phyloP scores from a whole-genome alignment of 2,888 invertebrate species.

The Biston betularia region DNA sequence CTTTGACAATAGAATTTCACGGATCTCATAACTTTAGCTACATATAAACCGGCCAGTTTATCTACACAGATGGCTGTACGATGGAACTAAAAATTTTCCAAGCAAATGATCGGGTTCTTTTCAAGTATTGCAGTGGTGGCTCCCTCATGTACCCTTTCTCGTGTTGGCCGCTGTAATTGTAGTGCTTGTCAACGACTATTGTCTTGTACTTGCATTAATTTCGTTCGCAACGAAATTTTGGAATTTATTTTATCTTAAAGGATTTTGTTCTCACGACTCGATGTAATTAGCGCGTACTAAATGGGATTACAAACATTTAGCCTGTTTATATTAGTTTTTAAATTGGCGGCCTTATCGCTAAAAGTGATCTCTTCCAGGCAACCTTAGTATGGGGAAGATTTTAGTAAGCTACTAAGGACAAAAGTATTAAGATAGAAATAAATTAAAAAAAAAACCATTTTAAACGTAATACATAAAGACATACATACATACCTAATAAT shows the following conservation, averaged over 20 bases:
- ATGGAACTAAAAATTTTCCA: not conserved
- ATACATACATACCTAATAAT: too few species aligned
- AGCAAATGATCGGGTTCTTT: too few species aligned
- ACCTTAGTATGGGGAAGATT: too few species aligned
- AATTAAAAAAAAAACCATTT: too few species aligned
- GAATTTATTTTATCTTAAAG: not conserved
- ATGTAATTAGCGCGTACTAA: too few species aligned
- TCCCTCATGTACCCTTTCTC: not conserved
- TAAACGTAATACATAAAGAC: too few species aligned
- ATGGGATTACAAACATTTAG: too few species aligned
- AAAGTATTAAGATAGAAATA: too few species aligned
- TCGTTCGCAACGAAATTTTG: not conserved
- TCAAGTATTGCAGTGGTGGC: not conserved
- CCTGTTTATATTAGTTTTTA: too few species aligned
- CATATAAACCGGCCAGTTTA: not conserved
- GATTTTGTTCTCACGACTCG: not conserved
- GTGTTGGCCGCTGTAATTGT: conserved; percentile 23
- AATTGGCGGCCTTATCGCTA: too few species aligned
- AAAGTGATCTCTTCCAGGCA: too few species aligned
- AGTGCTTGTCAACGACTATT: conserved; percentile 25
- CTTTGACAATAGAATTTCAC: not conserved
- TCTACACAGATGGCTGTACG: not conserved
- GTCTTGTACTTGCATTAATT: conserved; percentile 26
- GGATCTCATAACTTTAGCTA: not conserved
- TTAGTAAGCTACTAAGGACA: too few species aligned